Evolutionary conservation across 2,888 invertebrate genomes (phyloP).

Genomic region (Apodemia mormo): DNA sequence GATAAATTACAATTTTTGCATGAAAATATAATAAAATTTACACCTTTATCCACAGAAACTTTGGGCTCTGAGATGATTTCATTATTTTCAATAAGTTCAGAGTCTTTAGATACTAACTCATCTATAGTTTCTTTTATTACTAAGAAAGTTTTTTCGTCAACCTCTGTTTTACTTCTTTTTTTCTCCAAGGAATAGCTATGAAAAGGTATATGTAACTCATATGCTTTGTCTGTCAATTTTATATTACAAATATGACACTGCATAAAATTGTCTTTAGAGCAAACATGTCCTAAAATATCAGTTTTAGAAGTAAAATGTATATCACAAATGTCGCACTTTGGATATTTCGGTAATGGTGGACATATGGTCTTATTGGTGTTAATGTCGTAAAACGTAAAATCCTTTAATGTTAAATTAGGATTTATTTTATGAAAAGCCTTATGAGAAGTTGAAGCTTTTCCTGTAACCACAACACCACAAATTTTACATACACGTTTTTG

Average conservation of each 20-base stretch:
- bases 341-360: slow-evolving; percentile 59
- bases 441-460: slow-evolving; percentile 46
- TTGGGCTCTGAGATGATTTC: background rate
- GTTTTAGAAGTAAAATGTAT: slow-evolving; percentile 51
- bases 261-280: slow-evolving; percentile 46
- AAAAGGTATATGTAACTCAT: slow-evolving; percentile 58
- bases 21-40: slow-evolving; percentile 42
- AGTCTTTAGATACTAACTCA: background rate
- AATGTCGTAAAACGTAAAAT: slow-evolving; percentile 57
- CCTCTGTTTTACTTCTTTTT: slow-evolving; percentile 16
- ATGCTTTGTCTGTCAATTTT: slow-evolving; percentile 52
- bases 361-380: slow-evolving; percentile 45
- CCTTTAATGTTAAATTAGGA: slow-evolving; percentile 47
- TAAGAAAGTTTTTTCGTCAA: background rate
- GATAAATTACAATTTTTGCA: slow-evolving; percentile 54
- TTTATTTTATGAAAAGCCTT: slow-evolving; percentile 46
- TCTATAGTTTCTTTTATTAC: background rate
- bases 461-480: slow-evolving; percentile 58
- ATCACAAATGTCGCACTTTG: slow-evolving; percentile 53
- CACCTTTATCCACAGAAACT: background rate
- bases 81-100: background rate
- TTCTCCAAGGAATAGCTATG: slow-evolving; percentile 49
- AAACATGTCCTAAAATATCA: slow-evolving; percentile 48
- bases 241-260: slow-evolving; percentile 54
- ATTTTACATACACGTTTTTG: slow-evolving; percentile 47